Evolutionary conservation across 2,888 invertebrate species (phyloP).

Genomic region (Elegia similella): DNA sequence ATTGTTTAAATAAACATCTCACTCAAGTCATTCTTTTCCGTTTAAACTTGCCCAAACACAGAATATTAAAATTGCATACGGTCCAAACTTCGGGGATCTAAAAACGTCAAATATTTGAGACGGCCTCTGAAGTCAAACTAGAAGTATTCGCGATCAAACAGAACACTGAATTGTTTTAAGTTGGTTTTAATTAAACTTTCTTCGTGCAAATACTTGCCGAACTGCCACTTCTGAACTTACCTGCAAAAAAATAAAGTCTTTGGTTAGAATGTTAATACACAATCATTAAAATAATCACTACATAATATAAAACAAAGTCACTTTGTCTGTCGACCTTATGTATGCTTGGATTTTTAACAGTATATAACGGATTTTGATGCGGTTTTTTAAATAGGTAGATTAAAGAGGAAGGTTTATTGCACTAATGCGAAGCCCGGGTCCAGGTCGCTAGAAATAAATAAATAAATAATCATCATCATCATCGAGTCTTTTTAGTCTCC

Average conservation of each 20-base stretch:
- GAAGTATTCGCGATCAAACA: slow-evolving; percentile 42
- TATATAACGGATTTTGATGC: no score
- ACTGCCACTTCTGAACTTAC: slow-evolving; percentile 50
- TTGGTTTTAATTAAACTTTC: slow-evolving; percentile 55
- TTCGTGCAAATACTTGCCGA: slow-evolving; percentile 43
- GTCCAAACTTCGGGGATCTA: neutral
- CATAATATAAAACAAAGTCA: no score
- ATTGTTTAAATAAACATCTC: no score
- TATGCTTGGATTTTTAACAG: no score
- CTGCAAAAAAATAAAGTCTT: slow-evolving; percentile 56
- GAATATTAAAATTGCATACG: neutral
- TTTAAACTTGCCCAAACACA: neutral
- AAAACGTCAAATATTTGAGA: slow-evolving; percentile 18
- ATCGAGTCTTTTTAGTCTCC: no score
- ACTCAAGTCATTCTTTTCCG: neutral
- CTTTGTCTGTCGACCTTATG: no score
- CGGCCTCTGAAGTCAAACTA: slow-evolving; percentile 37
- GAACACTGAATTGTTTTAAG: slow-evolving; percentile 42
- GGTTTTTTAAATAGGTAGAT: no score
- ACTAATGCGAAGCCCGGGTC: no score
- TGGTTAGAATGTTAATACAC: slow-evolving; percentile 15
- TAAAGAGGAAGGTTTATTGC: no score
- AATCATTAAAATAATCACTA: no score
- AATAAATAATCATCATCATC: no score
- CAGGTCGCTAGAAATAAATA: no score